Evolutionary conservation across 2,888 invertebrate genomes (phyloP), one percentile per base, ranked within the genome.

Genomic region (Bombylius major): DNA sequence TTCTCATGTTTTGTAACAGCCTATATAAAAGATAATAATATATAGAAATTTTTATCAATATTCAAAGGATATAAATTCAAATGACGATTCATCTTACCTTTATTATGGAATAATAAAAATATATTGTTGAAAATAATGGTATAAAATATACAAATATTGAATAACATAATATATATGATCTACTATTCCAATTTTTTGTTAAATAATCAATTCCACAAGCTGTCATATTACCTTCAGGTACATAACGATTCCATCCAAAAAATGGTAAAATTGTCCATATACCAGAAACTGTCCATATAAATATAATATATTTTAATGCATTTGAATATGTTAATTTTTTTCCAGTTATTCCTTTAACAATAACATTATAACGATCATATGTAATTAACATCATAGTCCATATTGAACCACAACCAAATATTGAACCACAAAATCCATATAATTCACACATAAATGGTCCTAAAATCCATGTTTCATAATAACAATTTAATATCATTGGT

Each of bases 401-500:
- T 62, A 81, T 81, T 50, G 80, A 80, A 59, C 76, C 75, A 53
- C 80, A 75, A n/a, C 82, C 82, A 61, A 79, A 79, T 48, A 81
- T 70, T 5, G 59, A 94, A 44, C 94, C 94, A 54, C 83, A 78
- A 76, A 90, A 83, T 47, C 83, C 93, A 72, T 95, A 94, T 5
- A 95, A 23, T 72, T 93, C 87, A 71, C 94, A 95, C 74, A 89
- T 85, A 55, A 91, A 75, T 48, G 90, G 85, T 4, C 73, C 73
- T 54, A 73, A 65, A 33, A 73, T 67, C 73, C 73, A 73, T n/a
- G 60, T 63, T 54, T 88, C 89, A 66, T 86, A 78, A 70, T 89
- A 89, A 71, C 90, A 89, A 71, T 86, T 91, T 62, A 89, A 79
- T 53, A 89, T 83, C 84, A 90, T 61, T 34, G 51, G 36, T n/a